Conservation (phyloP, 2,888 invertebrate species). For the Ptilodon capucinus region DNA sequence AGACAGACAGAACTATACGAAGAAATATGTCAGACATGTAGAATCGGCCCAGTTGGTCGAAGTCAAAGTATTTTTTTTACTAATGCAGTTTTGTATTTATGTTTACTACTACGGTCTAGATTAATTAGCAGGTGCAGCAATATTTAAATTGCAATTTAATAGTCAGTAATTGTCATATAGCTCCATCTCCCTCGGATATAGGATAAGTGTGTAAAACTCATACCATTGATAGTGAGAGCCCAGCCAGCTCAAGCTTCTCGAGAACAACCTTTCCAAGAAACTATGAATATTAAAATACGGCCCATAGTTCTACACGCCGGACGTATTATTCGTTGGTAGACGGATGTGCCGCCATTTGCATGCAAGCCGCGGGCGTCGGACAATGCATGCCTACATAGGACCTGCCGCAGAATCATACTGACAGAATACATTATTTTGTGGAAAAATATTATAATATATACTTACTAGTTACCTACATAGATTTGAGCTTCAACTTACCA, state of each 20-base stretch:
- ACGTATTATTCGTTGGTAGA: slow-evolving; percentile 63
- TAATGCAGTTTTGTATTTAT: no score
- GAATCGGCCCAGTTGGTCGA: no score
- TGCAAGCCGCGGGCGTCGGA: slow-evolving; percentile 54
- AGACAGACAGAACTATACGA: no score
- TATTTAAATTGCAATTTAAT: no score
- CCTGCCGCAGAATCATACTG: slow-evolving; percentile 28
- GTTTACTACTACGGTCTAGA: no score
- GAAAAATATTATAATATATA: slow-evolving; percentile 12
- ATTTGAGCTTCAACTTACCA: background rate
- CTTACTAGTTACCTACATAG: no score
- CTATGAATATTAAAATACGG: slow-evolving; percentile 10
- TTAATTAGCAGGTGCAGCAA: no score
- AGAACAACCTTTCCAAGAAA: background rate
- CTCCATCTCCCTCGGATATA: no score
- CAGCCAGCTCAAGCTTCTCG: background rate
- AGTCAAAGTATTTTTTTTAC: no score
- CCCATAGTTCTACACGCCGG: slow-evolving; percentile 52
- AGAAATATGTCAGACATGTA: no score
- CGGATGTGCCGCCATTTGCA: slow-evolving; percentile 75
- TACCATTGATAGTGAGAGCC: background rate
- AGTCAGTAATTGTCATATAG: no score
- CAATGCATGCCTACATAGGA: slow-evolving; percentile 29
- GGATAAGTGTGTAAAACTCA: no score
- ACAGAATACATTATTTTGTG: slow-evolving; percentile 19